phyloP scores from a whole-genome alignment of 2,888 invertebrate genomes.

The Agriotes lineatus region DNA sequence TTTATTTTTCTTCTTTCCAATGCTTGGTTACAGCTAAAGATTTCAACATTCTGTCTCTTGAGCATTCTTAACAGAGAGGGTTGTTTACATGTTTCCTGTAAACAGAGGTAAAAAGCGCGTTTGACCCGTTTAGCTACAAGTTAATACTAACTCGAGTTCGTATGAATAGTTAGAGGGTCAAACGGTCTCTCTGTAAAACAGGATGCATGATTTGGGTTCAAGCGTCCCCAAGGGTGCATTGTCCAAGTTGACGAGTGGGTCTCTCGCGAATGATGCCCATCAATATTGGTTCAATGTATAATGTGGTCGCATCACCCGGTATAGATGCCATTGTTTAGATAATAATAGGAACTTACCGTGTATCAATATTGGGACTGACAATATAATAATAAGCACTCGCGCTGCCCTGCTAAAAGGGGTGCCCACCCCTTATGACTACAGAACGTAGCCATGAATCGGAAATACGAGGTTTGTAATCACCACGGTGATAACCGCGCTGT shows the following conservation, averaged over 20 bases:
- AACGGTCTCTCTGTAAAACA: conserved; percentile 35
- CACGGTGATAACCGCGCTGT: conserved; percentile 23
- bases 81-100: too few species aligned
- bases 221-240: conserved; percentile 39
- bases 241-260: conserved; percentile 49
- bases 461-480: conserved; percentile 20
- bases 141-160: conserved; percentile 16
- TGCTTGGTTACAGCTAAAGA: too few species aligned
- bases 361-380: conserved; percentile 32
- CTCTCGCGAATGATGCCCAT: conserved; percentile 50
- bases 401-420: background rate
- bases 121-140: background rate
- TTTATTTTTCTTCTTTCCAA: too few species aligned
- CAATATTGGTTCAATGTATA: conserved; percentile 48
- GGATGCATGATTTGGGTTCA: conserved; percentile 39
- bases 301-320: conserved; percentile 46
- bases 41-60: too few species aligned
- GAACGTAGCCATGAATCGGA: conserved; percentile 19
- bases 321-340: conserved; percentile 49
- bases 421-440: conserved; percentile 1
- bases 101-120: background rate
- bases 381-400: conserved; percentile 27
- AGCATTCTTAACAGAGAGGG: too few species aligned
- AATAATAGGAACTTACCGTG: conserved; percentile 44
- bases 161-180: conserved; percentile 26